Conservation (phyloP, 2,797 vertebrate genomes). For the Rhinoraja longicauda region DNA sequence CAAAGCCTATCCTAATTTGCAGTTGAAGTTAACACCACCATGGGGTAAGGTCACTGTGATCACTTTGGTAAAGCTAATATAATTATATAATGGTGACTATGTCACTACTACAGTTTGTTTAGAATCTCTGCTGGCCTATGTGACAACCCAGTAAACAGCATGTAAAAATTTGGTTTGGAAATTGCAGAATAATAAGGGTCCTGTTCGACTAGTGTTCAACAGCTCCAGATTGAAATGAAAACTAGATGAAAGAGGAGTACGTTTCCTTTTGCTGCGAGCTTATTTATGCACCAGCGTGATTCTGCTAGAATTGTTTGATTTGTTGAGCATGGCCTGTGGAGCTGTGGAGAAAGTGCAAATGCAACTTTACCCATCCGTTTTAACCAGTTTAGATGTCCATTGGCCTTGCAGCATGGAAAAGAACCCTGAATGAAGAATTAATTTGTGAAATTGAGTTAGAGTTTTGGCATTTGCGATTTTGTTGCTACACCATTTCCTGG, state of each 20-base stretch:
- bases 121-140: neutral
- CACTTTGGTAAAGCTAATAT: neutral
- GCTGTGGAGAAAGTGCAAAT: constrained; percentile 4
- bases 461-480: constrained; percentile 35
- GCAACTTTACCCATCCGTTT: neutral
- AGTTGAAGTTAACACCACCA: neutral
- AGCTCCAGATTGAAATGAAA: neutral
- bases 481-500: neutral
- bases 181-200: neutral
- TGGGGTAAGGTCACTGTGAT: neutral
- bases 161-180: neutral
- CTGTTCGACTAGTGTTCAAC: neutral
- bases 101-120: neutral
- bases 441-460: constrained; percentile 2
- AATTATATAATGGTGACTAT: neutral
- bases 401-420: neutral
- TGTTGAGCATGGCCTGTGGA: neutral
- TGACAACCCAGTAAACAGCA: neutral
- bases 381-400: neutral
- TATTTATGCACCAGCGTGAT: neutral
- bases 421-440: constrained; percentile 5
- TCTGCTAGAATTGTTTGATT: neutral
- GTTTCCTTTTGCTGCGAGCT: neutral
- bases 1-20: neutral
- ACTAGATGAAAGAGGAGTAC: neutral